These are phyloP conservation scores for Psittacula echo DNA, from an alignment of 2,797 vertebrate species.

Conservation along the genomic window DNA sequence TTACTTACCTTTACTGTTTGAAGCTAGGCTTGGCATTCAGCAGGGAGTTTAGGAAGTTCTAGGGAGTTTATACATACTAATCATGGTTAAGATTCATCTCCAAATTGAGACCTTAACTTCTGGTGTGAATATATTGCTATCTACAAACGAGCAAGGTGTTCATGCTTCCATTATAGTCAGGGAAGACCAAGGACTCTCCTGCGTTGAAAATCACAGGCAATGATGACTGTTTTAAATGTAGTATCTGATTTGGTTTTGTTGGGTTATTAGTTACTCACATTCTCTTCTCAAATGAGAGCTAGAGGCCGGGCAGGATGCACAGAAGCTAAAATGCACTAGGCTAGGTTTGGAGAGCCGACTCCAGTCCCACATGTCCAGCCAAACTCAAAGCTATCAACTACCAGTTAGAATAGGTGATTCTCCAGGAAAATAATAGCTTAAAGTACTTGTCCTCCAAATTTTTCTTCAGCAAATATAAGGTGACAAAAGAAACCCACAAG, in stretches of 20 bases:
- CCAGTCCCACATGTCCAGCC: fast-evolving
- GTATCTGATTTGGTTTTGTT: not conserved
- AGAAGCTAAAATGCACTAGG: not conserved
- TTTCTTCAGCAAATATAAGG: not conserved
- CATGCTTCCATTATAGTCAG: not conserved
- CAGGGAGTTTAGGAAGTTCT: not conserved
- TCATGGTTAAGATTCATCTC: not conserved
- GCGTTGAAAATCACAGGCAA: not conserved
- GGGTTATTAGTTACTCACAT: not conserved
- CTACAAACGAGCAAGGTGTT: not conserved
- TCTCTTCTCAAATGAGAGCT: not conserved
- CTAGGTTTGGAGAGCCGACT: not conserved
- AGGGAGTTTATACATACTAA: not conserved
- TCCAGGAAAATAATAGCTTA: not conserved
- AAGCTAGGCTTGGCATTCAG: not conserved
- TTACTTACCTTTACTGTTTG: not conserved
- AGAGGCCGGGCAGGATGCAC: not conserved
- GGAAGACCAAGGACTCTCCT: not conserved
- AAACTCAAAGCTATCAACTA: not conserved
- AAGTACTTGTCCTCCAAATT: not conserved
- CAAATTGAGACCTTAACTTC: not conserved
- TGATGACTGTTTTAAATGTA: not conserved
- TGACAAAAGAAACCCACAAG: fast-evolving
- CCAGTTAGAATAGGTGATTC: not conserved
- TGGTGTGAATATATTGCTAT: not conserved